Evolutionary conservation across 2,113 vertebrate species (phyloP), one percentile per base, ranked within the genome.

Genomic region (Toxotes jaculatrix): DNA sequence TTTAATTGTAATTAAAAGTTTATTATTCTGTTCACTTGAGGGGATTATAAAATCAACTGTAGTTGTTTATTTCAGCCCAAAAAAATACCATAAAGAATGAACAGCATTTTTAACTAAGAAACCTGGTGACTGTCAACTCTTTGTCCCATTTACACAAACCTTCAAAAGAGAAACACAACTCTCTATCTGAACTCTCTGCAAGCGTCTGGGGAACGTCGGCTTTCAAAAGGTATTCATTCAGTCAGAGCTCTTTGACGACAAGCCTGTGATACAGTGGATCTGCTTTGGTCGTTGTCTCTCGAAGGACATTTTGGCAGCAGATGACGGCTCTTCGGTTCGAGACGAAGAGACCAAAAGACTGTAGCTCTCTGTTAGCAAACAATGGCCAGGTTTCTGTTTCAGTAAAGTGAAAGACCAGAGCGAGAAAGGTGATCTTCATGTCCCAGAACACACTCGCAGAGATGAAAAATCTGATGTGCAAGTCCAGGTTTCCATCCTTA

Each of bases 271-370:
- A 77, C 82, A 69, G 75, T 6, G 59, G 76, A 78, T 82, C 86
- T 86, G 83, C 74, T 93, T 95, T 96, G 95, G 95, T 97, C 95
- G 96, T 94, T 93, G 88, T 86, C 93, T 82, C 71, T 7, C 88
- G 82, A 95, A 91, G 91, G 96, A 96, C 95, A 83, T 96, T 96
- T 95, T 96, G 95, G 95, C 95, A 95, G 92, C 95, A 95, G 95
- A 95, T 96, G 95, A 96, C 95, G 96, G 94, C 87, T 95, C 84
- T 42, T 70, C 78, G 89, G 95, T 94, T 96, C 81, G 47, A 88
- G 91, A 96, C 92, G 90, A 95, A 95, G 91, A 95, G 95, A 85
- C 92, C 89, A 91, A 79, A 88, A 95, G 94, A 96, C 96, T 95
- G 84, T 17, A 94, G 95, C 69, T 95, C 88, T 93, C 90, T 94